Evolutionary conservation across 2,888 invertebrate genomes (phyloP).

Genomic region (Drosophila ustulata): DNA sequence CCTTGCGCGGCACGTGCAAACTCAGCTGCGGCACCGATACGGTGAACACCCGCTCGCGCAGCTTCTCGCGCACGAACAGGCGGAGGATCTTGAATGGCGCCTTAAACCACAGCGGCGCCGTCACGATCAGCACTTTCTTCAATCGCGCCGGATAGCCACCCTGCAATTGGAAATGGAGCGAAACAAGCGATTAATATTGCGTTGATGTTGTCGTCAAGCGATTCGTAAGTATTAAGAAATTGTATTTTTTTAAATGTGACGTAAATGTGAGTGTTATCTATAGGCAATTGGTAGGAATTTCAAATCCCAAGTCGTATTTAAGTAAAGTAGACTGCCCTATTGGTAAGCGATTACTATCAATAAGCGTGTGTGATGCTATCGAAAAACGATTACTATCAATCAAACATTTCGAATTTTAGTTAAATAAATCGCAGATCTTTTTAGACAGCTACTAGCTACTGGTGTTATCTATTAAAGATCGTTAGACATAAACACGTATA

Average conservation of each 20-base stretch:
- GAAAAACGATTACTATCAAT: no score
- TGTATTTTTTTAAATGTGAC: no score
- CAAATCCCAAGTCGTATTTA: no score
- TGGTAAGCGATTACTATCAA: no score
- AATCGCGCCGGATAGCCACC: slow-evolving; percentile 98
- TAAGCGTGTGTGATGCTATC: background rate
- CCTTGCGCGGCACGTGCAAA: slow-evolving; percentile 94
- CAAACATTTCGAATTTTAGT: no score
- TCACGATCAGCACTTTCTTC: slow-evolving; percentile 98
- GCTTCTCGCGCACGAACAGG: slow-evolving; percentile 97
- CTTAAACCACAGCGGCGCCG: slow-evolving; percentile 99
- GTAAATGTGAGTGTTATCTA: background rate
- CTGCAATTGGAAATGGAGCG: slow-evolving; percentile 86
- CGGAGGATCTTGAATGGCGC: slow-evolving; percentile 98
- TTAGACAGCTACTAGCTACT: no score
- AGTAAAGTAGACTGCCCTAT: no score
- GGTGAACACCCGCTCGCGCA: slow-evolving; percentile 97
- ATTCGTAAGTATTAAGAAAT: no score
- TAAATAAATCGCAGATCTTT: no score
- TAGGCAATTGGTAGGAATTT: background rate
- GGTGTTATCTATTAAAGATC: background rate
- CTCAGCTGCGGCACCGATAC: slow-evolving; percentile 96
- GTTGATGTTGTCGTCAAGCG: no score
- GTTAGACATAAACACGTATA: no score
- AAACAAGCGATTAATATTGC: background rate